These are phyloP conservation scores for Halyomorpha halys DNA, from an alignment of 1,140 invertebrate species.

Conservation along the genomic window DNA sequence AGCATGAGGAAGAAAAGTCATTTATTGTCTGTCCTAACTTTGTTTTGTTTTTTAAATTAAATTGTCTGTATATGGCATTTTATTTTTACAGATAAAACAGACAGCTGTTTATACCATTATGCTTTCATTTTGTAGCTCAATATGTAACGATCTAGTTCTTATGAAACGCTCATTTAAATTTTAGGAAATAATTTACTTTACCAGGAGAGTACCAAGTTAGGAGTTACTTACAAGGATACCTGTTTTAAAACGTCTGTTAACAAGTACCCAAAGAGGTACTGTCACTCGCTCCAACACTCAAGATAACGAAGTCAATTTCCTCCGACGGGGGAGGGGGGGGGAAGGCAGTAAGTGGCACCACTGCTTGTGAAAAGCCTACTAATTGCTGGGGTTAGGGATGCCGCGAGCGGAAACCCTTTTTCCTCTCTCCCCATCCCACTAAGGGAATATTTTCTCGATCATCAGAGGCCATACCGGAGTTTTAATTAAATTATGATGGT, in stretches of 20 bases:
- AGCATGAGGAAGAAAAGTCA: too few species aligned
- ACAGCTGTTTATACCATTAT: too few species aligned
- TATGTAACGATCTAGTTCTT: too few species aligned
- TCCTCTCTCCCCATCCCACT: neutral
- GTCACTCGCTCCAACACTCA: neutral
- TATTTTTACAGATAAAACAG: too few species aligned
- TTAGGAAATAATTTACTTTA: too few species aligned
- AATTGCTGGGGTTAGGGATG: too few species aligned
- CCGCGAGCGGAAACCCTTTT: neutral
- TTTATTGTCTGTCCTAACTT: too few species aligned
- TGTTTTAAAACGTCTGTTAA: neutral
- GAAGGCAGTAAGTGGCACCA: neutral
- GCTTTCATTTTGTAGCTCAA: too few species aligned
- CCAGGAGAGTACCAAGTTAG: neutral
- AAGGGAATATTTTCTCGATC: neutral
- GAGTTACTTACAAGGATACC: neutral
- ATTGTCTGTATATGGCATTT: too few species aligned
- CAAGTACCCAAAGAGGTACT: neutral
- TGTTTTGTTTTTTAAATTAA: too few species aligned
- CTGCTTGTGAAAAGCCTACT: neutral
- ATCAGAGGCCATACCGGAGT: neutral
- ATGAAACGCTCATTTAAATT: too few species aligned
- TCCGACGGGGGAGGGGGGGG: neutral
- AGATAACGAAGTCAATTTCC: conserved; percentile 1
- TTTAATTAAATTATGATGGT: too few species aligned